These are phyloP conservation scores for Macrobrachium nipponense DNA, from an alignment of 1,140 invertebrate species.

Conservation along the genomic window DNA sequence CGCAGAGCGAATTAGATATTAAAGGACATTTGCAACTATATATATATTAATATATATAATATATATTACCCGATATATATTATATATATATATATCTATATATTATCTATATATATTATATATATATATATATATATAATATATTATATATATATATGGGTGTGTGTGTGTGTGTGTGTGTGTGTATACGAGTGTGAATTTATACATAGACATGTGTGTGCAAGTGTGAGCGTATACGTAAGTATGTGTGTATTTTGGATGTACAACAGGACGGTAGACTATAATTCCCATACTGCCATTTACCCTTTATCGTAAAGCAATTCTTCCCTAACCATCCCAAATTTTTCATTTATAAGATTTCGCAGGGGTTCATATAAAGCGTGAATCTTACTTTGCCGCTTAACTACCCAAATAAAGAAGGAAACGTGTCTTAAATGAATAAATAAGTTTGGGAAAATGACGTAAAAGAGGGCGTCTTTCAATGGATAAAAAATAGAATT, in stretches of 20 bases:
- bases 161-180: conserved; percentile 5
- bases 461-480: too few species aligned
- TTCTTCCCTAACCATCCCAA: not conserved
- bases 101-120: conserved; percentile 19
- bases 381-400: too few species aligned
- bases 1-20: too few species aligned
- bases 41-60: not conserved
- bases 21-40: too few species aligned
- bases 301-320: not conserved
- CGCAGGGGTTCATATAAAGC: too few species aligned
- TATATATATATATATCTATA: not conserved
- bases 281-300: not conserved
- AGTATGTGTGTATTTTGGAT: not conserved
- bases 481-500: too few species aligned
- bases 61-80: not conserved
- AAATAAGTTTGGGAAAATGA: too few species aligned
- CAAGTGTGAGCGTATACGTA: not conserved
- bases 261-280: not conserved
- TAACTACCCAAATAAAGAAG: too few species aligned
- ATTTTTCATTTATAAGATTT: too few species aligned
- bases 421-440: too few species aligned
- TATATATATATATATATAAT: not conserved
- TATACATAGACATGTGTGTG: conserved; percentile 1
- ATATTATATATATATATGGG: not conserved
- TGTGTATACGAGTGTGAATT: not conserved